A percentile compares a stretch with the other conserved stretches of the same genome.
These are phyloP conservation scores for Propithecus perrieri DNA, from an alignment of 2,797 vertebrate genomes.

Conservation along the genomic window DNA sequence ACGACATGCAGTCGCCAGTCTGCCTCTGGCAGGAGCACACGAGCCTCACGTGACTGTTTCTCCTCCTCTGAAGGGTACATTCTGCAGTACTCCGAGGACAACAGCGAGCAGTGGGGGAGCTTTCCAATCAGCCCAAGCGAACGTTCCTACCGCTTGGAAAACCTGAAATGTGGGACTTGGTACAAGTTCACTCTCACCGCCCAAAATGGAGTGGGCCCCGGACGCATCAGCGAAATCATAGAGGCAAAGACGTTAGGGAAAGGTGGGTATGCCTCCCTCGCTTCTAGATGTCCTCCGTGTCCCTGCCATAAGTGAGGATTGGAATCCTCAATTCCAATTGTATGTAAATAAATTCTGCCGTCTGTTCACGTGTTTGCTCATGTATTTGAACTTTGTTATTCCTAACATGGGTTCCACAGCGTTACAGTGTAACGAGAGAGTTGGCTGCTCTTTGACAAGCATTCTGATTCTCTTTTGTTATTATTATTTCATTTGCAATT, in stretches of 20 bases:
- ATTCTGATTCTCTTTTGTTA: not conserved
- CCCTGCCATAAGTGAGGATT: rapidly evolving
- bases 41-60: rapidly evolving
- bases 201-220: constrained; percentile 97
- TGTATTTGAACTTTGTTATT: not conserved
- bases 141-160: constrained; percentile 96
- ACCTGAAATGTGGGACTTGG: constrained; percentile 98
- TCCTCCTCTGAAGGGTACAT: constrained; percentile 91
- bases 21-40: rapidly evolving
- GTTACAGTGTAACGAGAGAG: not conserved
- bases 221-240: constrained; percentile 99
- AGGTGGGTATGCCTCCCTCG: constrained; percentile 85
- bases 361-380: not conserved
- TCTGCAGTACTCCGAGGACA: constrained; percentile 97
- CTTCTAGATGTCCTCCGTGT: not conserved
- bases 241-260: constrained; percentile 99
- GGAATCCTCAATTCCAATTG: not conserved
- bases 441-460: rapidly evolving
- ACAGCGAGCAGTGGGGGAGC: constrained; percentile 99
- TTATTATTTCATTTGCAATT: not conserved
- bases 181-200: constrained; percentile 99
- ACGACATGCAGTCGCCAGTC: rapidly evolving
- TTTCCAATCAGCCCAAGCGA: constrained; percentile 99
- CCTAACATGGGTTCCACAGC: no score
- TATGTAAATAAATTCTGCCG: not conserved